A percentile compares a stretch with the other conserved stretches of the same genome.
These are phyloP conservation scores for Gila orcuttii DNA, from an alignment of 2,113 vertebrate species.

Conservation along the genomic window DNA sequence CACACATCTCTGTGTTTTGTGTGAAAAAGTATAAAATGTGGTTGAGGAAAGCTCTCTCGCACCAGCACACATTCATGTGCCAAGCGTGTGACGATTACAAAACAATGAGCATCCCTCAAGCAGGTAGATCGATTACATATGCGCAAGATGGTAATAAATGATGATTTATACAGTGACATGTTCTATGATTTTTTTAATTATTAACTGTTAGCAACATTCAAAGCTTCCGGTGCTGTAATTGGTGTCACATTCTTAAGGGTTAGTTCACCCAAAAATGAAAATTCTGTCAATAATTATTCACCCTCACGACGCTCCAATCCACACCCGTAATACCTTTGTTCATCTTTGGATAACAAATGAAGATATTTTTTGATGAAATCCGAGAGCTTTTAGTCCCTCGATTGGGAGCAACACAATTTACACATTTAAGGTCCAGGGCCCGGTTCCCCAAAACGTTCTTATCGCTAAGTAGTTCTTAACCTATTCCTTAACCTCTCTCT, in stretches of 20 bases:
- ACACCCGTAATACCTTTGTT: no score
- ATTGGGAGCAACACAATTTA: no score
- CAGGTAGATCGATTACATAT: not conserved
- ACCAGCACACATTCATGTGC: not conserved
- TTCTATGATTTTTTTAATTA: not conserved
- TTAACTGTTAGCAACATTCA: not conserved
- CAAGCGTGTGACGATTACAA: not conserved
- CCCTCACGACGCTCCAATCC: no score
- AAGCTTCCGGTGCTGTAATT: not conserved
- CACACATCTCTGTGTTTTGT: slow-evolving; percentile 36
- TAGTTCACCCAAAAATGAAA: no score
- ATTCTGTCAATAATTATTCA: no score
- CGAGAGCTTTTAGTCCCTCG: no score
- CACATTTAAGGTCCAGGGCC: no score
- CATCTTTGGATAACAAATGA: no score
- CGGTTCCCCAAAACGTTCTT: no score
- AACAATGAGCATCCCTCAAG: slow-evolving; percentile 5
- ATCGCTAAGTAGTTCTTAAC: no score
- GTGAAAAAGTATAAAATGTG: not conserved
- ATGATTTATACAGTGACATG: slow-evolving; percentile 3
- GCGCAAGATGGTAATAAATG: not conserved
- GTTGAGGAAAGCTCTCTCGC: not conserved
- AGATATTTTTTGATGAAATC: no score
- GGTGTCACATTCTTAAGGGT: not conserved
- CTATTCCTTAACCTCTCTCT: no score